These are phyloP conservation scores for Metallyticus violacea DNA, from an alignment of 2,888 invertebrate species.

Conservation along the genomic window DNA sequence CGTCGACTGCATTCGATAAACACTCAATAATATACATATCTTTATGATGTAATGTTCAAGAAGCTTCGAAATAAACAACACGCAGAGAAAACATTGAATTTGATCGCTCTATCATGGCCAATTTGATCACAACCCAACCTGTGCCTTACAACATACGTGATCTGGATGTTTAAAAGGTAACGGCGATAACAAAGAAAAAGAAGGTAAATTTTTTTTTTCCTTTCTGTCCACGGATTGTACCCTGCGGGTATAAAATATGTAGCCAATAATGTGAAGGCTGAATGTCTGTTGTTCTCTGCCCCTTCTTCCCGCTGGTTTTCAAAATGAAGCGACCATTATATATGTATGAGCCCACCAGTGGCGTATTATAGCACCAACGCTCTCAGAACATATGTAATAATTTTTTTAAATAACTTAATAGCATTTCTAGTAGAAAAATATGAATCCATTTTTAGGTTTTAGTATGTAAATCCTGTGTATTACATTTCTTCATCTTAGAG, in stretches of 20 bases:
- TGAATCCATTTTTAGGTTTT: no score
- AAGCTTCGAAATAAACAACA: background rate
- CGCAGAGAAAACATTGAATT: background rate
- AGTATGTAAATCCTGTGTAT: no score
- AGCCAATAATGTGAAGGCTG: constrained; percentile 1
- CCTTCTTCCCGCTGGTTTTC: background rate
- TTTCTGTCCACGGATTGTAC: background rate
- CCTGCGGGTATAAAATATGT: constrained; percentile 1
- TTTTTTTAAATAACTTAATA: no score
- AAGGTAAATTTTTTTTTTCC: background rate
- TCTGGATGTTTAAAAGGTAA: background rate
- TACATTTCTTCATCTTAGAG: no score
- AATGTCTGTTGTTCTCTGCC: background rate
- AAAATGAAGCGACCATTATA: background rate
- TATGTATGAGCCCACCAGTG: background rate
- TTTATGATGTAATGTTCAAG: background rate
- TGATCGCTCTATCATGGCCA: background rate
- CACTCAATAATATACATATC: background rate
- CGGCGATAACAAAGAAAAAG: background rate
- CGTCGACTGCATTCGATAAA: background rate
- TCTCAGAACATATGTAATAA: no score
- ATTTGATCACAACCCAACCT: background rate
- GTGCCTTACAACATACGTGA: background rate
- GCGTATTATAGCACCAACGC: background rate
- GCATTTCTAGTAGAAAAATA: no score